Conservation (phyloP, 2,113 vertebrate species). For the Okapia johnstoni region DNA sequence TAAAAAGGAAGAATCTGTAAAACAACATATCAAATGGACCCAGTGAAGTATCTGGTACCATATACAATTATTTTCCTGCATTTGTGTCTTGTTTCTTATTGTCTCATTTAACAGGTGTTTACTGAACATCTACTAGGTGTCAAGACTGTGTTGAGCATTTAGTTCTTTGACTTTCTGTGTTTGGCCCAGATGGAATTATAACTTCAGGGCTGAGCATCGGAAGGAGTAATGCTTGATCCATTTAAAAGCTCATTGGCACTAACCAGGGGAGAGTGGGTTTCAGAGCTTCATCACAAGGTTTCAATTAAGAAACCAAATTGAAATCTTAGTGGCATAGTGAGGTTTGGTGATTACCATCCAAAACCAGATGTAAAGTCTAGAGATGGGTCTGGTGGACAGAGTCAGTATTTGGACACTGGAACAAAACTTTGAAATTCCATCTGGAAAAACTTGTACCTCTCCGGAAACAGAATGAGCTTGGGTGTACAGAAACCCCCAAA, state of each 20-base stretch:
- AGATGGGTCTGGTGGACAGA: not conserved
- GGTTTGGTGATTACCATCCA: not conserved
- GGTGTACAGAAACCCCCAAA: not conserved
- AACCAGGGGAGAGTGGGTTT: not conserved
- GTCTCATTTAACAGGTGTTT: not conserved
- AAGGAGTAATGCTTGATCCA: not conserved
- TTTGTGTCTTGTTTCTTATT: not conserved
- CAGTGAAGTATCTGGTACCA: not conserved
- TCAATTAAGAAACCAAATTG: not conserved
- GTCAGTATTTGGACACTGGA: not conserved
- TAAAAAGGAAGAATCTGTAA: not conserved
- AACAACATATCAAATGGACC: not conserved
- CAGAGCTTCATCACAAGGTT: not conserved
- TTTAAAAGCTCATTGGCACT: not conserved
- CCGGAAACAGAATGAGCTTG: not conserved
- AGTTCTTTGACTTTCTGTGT: not conserved
- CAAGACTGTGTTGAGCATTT: not conserved
- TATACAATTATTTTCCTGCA: not conserved
- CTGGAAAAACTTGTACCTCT: slow-evolving; percentile 32
- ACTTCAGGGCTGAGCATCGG: not conserved
- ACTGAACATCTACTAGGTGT: not conserved
- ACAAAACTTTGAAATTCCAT: not conserved
- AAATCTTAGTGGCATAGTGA: not conserved
- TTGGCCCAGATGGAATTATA: not conserved
- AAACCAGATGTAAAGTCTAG: not conserved